phyloP scores from a whole-genome alignment of 2,888 invertebrate genomes.

The Pristionchus arcanus region DNA sequence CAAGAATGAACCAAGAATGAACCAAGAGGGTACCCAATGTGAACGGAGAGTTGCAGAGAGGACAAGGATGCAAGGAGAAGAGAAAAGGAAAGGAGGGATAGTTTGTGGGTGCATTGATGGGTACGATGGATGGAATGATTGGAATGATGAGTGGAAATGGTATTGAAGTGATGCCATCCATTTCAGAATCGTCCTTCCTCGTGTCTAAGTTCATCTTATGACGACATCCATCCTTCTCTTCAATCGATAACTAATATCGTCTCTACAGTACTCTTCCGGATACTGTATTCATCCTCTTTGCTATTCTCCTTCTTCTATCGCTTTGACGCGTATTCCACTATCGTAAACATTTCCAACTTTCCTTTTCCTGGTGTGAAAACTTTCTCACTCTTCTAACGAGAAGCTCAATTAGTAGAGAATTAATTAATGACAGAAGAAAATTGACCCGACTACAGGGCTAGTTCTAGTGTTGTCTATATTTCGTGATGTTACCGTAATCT shows the following conservation, averaged over 20 bases:
- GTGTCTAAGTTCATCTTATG: neutral
- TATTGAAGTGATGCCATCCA: neutral
- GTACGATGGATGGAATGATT: too few species aligned
- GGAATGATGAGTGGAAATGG: too few species aligned
- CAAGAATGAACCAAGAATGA: neutral
- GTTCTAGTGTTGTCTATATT: neutral
- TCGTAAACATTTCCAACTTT: slow-evolving; percentile 4
- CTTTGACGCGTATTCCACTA: neutral
- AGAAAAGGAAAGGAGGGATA: too few species aligned
- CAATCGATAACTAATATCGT: neutral
- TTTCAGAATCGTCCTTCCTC: slow-evolving; percentile 37
- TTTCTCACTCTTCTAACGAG: neutral
- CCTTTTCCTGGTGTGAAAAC: neutral
- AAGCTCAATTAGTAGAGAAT: neutral
- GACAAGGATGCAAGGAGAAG: neutral
- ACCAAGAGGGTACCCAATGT: neutral
- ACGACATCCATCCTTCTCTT: neutral
- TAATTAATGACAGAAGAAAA: neutral
- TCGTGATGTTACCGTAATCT: neutral
- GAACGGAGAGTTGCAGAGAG: neutral
- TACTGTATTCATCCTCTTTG: neutral
- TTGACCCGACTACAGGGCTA: slow-evolving; percentile 5
- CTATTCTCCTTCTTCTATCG: slow-evolving; percentile 1
- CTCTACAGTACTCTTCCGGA: neutral
- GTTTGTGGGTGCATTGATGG: too few species aligned